Conservation (phyloP, 2,797 vertebrate species). For the Passerculus sandwichensis region DNA sequence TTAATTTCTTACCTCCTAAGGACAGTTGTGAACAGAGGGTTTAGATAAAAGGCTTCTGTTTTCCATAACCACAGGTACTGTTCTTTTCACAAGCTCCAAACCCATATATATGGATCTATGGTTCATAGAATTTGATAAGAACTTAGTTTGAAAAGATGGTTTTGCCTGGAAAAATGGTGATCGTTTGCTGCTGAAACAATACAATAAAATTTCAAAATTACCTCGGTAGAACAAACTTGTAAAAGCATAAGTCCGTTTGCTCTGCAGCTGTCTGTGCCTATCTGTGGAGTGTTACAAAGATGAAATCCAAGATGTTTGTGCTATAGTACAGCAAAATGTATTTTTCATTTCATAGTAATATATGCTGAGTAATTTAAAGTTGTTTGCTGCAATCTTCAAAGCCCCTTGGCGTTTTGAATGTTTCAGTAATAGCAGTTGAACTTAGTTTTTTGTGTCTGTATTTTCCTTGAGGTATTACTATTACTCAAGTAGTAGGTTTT, state of each 20-base stretch:
- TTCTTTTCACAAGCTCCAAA: background rate
- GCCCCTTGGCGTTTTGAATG: background rate
- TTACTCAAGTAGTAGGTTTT: background rate
- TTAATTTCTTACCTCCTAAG: background rate
- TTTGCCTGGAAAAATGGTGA: background rate
- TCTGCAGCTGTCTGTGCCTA: background rate
- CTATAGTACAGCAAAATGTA: background rate
- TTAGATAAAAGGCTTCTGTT: background rate
- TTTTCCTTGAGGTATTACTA: background rate
- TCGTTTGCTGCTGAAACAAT: background rate
- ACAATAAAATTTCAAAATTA: background rate
- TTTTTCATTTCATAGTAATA: background rate
- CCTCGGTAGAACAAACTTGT: background rate
- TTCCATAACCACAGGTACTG: background rate
- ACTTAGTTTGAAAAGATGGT: background rate
- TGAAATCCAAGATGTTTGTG: background rate
- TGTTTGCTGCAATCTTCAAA: background rate
- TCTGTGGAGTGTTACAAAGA: background rate
- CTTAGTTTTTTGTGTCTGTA: background rate
- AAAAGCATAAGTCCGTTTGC: background rate
- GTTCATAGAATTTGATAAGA: background rate
- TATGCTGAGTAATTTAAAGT: background rate
- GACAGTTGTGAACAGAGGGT: background rate
- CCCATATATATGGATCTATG: background rate
- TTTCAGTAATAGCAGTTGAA: background rate